phyloP scores from a whole-genome alignment of 1,140 invertebrate species.

The Tetramorium alpestre region DNA sequence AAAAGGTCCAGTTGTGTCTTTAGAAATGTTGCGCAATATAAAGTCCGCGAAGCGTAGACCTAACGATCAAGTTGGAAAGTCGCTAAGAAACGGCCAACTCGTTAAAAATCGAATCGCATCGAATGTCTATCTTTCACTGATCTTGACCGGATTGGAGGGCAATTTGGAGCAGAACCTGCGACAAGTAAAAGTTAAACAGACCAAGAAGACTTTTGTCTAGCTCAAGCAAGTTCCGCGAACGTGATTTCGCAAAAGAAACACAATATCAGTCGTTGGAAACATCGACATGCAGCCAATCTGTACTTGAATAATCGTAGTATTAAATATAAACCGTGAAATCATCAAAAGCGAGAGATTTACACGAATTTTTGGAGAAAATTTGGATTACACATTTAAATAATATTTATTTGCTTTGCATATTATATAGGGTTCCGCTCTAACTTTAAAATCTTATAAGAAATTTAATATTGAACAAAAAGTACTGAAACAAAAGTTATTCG shows the following conservation, averaged over 20 bases:
- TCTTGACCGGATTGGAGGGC: constrained; percentile 64
- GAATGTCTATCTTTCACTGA: constrained; percentile 74
- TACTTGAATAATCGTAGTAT: not conserved
- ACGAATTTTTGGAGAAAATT: not conserved
- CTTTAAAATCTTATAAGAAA: too few relatives aligned
- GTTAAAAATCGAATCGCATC: constrained; percentile 64
- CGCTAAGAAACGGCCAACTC: constrained; percentile 70
- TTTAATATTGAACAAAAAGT: too few relatives aligned
- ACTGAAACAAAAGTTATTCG: too few relatives aligned
- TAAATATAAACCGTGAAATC: not conserved
- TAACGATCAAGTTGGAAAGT: constrained; percentile 64
- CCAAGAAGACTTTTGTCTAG: constrained; percentile 57
- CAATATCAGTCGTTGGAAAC: constrained; percentile 1
- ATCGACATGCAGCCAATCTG: constrained; percentile 33
- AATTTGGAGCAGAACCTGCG: constrained; percentile 71
- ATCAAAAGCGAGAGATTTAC: not conserved
- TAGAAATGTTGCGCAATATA: constrained; percentile 81
- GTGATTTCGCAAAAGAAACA: constrained; percentile 42
- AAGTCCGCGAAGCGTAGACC: constrained; percentile 75
- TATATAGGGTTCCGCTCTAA: not conserved
- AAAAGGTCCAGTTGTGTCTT: constrained; percentile 74
- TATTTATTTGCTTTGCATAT: not conserved
- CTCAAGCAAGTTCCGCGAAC: constrained; percentile 54
- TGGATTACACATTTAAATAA: not conserved
- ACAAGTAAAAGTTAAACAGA: constrained; percentile 66